Evolutionary conservation across 2,113 vertebrate genomes (phyloP), one percentile per base, ranked within the genome.

Genomic region (Crotalus viridis): DNA sequence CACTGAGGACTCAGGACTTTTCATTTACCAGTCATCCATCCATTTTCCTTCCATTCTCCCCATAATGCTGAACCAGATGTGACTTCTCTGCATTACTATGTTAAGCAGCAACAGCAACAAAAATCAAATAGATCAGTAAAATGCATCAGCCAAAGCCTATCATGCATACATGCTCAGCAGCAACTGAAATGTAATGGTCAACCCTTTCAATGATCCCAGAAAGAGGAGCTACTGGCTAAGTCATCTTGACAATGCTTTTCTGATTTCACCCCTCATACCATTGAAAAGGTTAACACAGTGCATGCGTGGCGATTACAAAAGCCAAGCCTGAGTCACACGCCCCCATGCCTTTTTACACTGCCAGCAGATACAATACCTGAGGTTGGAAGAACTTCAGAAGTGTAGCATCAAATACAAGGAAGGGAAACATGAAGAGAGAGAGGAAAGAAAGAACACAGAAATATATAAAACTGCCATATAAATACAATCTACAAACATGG

Each of bases 351-450:
- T 56, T 98, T 98, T 98, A 98, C 98, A 98, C 98, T 92, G 97
- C 94, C 94, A 93, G 97, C 95, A 89, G 97, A 96, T 95, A 98
- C 98, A 96, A 97, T 99, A 99, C 98, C 98, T 98, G 98, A 97
- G 69, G 98, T 98, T 96, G 98, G 97, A 93, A 98, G 97, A 96
- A 98, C 98, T 97, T 99, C 98, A 98, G 98, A 97, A 94, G 95
- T 94, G 97, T 97, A 90, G 95, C 93, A 17, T 96, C 97, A 97
- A 95, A 97, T 96, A 97, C 6, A 96, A 95, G 96, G 96, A 95
- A 81, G 94, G 96, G 94, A 93, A 43, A 19, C 39, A 12, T 1
- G 92, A 96, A 91, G 93, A 93, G 74, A 96, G 92, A 96, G 93
- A 94, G 96, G 95, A 90, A 94, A 96, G 96, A 98, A 95, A 97